Percentiles rank a stretch among this genome's conserved stretches.
phyloP scores from a whole-genome alignment of 2,113 vertebrate species.

The Erinaceus europaeus region DNA sequence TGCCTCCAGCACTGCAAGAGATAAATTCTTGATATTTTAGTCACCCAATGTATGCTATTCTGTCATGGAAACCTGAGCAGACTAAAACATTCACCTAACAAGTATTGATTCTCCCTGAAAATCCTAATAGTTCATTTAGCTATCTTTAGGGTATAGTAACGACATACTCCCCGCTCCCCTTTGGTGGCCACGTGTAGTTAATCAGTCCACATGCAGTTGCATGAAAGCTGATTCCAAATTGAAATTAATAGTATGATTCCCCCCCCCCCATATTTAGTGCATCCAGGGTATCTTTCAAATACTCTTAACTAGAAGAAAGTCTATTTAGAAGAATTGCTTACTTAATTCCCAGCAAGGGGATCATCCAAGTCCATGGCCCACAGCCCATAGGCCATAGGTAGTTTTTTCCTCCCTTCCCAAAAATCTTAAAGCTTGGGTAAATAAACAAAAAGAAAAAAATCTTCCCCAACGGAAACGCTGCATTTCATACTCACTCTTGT shows the following conservation, averaged over 20 bases:
- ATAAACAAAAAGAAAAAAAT: not conserved
- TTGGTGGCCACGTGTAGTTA: not conserved
- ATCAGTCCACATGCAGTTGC: not conserved
- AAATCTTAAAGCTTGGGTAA: not conserved
- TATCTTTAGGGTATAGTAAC: not conserved
- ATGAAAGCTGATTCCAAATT: not conserved
- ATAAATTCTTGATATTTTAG: too few species aligned
- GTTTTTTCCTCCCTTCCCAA: not conserved
- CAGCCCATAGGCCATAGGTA: too few species aligned
- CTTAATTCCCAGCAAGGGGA: not conserved
- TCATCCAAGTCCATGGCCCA: not conserved
- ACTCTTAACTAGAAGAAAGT: not conserved
- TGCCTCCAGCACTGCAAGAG: too few species aligned
- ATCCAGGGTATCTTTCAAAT: not conserved
- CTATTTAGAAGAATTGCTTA: not conserved
- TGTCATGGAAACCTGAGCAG: too few species aligned
- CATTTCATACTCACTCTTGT: not conserved
- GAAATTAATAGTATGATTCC: not conserved
- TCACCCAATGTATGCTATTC: too few species aligned
- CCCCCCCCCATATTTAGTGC: too few species aligned
- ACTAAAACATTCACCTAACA: too few species aligned
- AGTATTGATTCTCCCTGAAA: too few species aligned
- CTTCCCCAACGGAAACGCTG: not conserved
- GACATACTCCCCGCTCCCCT: not conserved
- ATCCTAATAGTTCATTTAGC: too few species aligned